Conservation (phyloP, 2,113 vertebrate species). For the Plectropomus leopardus region DNA sequence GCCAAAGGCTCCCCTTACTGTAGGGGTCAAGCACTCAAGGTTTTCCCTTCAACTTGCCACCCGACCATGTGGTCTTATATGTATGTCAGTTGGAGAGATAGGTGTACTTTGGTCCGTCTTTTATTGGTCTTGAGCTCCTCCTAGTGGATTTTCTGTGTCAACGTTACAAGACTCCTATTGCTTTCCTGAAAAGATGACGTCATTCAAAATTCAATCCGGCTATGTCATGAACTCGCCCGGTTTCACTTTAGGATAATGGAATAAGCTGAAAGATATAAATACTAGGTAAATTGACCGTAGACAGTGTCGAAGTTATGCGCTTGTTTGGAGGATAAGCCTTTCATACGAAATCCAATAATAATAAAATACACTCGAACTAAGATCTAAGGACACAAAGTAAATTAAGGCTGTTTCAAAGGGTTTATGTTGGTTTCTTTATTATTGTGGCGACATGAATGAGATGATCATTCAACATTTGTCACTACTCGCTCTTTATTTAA, state of each 20-base stretch:
- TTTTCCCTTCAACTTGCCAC: no score
- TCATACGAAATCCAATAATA: background rate
- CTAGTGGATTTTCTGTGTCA: slow-evolving; percentile 66
- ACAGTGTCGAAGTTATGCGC: background rate
- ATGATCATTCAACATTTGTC: no score
- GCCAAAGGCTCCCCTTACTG: no score
- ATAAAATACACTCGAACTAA: background rate
- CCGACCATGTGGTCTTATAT: no score
- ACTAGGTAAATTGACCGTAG: no score
- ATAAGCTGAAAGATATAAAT: background rate
- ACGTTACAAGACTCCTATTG: background rate
- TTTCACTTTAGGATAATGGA: background rate
- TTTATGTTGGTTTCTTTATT: background rate
- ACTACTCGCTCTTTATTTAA: no score
- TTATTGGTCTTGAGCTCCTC: slow-evolving; percentile 68
- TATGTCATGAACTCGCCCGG: background rate
- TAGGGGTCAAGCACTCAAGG: no score
- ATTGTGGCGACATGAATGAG: background rate
- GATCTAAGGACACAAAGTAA: background rate
- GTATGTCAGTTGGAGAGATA: background rate
- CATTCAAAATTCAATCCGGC: background rate
- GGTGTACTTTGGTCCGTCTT: background rate
- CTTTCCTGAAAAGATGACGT: slow-evolving; percentile 8
- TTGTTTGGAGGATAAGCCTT: accelerated
- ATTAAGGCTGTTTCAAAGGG: background rate